These are phyloP conservation scores for Pyrrhura leucotis DNA, from an alignment of 2,797 vertebrate genomes.

Conservation along the genomic window DNA sequence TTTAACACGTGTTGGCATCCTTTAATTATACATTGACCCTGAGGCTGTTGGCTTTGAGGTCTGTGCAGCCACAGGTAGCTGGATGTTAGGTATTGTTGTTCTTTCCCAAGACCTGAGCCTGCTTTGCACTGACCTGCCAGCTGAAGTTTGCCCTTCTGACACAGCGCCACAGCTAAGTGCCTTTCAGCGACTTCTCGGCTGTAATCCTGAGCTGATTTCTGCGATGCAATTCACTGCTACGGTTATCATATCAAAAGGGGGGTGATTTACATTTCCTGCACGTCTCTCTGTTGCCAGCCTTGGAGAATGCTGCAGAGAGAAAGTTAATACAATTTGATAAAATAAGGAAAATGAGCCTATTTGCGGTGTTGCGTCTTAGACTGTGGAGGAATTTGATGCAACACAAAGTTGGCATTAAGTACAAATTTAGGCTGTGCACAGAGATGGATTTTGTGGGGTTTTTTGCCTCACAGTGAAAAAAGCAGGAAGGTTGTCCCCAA, in stretches of 20 bases:
- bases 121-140: neutral
- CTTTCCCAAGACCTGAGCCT: neutral
- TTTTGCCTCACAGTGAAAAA: constrained; percentile 38
- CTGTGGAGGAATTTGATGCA: constrained; percentile 36
- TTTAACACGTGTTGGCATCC: constrained; percentile 44
- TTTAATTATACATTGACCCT: constrained; percentile 24
- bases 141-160: constrained; percentile 55
- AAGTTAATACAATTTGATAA: constrained; percentile 65
- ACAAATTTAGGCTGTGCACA: constrained; percentile 10
- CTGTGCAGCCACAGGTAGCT: neutral
- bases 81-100: neutral
- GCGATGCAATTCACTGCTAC: constrained; percentile 49
- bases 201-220: constrained; percentile 64
- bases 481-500: constrained; percentile 36
- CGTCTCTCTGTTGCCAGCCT: constrained; percentile 27
- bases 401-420: constrained; percentile 35
- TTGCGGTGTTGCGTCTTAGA: constrained; percentile 11
- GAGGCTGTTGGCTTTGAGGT: constrained; percentile 7
- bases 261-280: constrained; percentile 67
- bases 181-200: constrained; percentile 44
- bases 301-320: constrained; percentile 45
- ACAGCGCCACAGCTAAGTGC: neutral
- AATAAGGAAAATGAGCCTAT: constrained; percentile 61
- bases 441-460: neutral
- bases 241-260: constrained; percentile 66